phyloP scores from a whole-genome alignment of 2,888 invertebrate species.

The Hydraecia micacea region DNA sequence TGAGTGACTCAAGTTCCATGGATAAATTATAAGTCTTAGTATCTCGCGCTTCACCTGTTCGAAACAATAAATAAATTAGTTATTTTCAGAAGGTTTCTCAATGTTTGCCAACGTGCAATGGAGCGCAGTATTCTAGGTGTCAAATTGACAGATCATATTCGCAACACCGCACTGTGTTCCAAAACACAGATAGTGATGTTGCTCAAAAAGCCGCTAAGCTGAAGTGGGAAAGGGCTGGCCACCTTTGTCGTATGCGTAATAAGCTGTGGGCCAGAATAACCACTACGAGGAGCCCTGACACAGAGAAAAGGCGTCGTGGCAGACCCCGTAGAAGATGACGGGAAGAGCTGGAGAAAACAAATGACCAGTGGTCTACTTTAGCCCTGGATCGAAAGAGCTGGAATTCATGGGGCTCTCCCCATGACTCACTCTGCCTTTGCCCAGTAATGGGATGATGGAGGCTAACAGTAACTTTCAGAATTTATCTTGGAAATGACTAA shows the following conservation, averaged over 20 bases:
- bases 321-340: background rate
- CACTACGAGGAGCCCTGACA: background rate
- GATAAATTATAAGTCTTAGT: constrained; percentile 37
- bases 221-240: background rate
- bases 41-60: constrained; percentile 2
- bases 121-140: background rate
- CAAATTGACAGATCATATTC: background rate
- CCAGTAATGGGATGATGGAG: too few relatives aligned
- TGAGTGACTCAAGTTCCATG: constrained; percentile 31
- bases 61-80: background rate
- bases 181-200: background rate
- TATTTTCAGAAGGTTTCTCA: background rate
- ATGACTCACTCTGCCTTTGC: too few relatives aligned
- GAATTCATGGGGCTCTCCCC: too few relatives aligned
- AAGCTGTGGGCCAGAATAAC: background rate
- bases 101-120: background rate
- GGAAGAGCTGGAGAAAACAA: background rate
- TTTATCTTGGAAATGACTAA: background rate
- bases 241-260: too few relatives aligned
- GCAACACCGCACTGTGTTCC: background rate
- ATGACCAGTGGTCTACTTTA: background rate
- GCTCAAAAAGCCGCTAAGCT: background rate
- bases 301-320: background rate
- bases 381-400: background rate
- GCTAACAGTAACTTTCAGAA: background rate